These are phyloP conservation scores for Jordanella pulchra DNA, from an alignment of 2,797 vertebrate genomes.

Conservation along the genomic window DNA sequence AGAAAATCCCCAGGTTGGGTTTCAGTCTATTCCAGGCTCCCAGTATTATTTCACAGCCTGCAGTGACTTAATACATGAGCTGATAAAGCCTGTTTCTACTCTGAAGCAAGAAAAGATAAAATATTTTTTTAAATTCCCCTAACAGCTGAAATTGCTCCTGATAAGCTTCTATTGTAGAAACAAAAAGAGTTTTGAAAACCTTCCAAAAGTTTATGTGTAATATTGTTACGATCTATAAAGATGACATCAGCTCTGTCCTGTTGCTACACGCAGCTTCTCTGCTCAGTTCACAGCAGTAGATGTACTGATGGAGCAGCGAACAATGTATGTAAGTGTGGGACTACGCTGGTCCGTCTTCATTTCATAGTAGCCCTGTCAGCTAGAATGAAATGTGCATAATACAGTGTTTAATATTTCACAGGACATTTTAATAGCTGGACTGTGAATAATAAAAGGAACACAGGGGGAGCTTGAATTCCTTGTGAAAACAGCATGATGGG, in stretches of 20 bases:
- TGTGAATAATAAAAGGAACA: background rate
- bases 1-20: background rate
- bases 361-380: background rate
- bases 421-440: constrained; percentile 5
- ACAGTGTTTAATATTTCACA: background rate
- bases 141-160: background rate
- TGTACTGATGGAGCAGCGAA: background rate
- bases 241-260: constrained; percentile 3
- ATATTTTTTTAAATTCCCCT: background rate
- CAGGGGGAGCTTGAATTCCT: background rate
- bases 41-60: background rate
- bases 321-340: background rate
- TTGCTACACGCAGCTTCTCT: constrained; percentile 4
- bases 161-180: background rate
- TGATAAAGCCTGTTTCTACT: background rate
- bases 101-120: background rate
- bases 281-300: background rate
- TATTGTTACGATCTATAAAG: background rate
- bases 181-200: background rate
- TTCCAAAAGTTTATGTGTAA: background rate
- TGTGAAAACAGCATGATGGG: background rate
- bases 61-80: background rate
- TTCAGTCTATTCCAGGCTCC: background rate
- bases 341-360: background rate
- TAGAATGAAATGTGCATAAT: background rate